Conservation (phyloP, 2,113 vertebrate species). For the Pelmatolapia mariae region DNA sequence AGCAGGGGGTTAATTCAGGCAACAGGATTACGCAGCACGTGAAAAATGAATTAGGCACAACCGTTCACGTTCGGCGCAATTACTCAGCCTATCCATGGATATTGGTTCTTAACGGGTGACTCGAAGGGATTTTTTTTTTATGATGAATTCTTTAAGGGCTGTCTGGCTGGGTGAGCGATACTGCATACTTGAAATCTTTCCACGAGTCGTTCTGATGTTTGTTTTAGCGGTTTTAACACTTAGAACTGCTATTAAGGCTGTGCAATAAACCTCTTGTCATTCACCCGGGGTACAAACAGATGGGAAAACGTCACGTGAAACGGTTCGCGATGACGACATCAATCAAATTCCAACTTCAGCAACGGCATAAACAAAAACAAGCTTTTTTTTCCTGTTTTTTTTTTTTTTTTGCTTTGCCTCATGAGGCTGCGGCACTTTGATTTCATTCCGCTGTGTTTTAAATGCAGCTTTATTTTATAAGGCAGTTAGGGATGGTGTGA, state of each 20-base stretch:
- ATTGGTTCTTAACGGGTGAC: conserved; percentile 10
- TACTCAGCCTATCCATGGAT: conserved; percentile 26
- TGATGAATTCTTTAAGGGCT: not conserved
- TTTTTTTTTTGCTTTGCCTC: not conserved
- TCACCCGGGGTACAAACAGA: not conserved
- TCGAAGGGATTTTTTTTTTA: conserved; percentile 13
- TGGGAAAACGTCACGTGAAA: not conserved
- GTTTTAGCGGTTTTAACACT: conserved; percentile 12
- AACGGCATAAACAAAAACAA: conserved; percentile 29
- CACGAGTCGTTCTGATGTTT: conserved; percentile 19
- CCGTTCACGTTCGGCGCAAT: conserved; percentile 10
- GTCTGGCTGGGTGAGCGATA: conserved; percentile 7
- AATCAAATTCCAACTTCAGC: not conserved
- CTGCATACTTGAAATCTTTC: conserved; percentile 12
- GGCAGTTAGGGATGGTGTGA: not conserved
- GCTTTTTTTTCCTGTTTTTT: not conserved
- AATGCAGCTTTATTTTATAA: conserved; percentile 5
- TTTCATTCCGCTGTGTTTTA: conserved; percentile 2
- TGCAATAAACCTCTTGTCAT: conserved; percentile 5
- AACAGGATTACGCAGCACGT: conserved; percentile 39
- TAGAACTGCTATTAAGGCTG: not conserved
- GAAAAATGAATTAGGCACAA: conserved; percentile 37
- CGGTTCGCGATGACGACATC: not conserved
- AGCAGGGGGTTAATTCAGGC: conserved; percentile 25
- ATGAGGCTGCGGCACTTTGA: conserved; percentile 1